These are phyloP conservation scores for Escarpia spicata DNA, from an alignment of 2,888 invertebrate genomes.

Conservation along the genomic window DNA sequence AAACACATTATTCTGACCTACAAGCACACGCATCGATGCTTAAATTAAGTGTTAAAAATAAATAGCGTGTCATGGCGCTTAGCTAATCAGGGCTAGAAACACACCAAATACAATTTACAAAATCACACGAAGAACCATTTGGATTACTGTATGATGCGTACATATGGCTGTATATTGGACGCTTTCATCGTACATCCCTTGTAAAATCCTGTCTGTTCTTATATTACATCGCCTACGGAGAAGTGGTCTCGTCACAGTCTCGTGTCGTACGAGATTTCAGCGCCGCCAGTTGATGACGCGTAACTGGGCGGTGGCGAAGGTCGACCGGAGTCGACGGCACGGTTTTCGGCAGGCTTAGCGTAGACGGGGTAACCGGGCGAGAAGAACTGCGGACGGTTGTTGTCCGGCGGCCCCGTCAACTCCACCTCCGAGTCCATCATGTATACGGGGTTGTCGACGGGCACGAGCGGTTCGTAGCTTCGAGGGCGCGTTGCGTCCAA, in stretches of 20 bases:
- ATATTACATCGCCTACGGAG: neutral
- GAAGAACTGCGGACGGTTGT: neutral
- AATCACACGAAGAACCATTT: neutral
- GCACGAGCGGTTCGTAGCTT: neutral
- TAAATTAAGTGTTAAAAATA: neutral
- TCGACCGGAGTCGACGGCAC: neutral
- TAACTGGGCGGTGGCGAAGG: neutral
- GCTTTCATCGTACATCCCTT: neutral
- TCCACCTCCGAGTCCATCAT: slow-evolving; percentile 11
- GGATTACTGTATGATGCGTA: neutral
- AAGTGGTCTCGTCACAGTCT: neutral
- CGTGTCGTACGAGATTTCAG: neutral
- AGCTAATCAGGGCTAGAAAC: neutral
- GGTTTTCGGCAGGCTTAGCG: neutral
- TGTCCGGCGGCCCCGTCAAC: neutral
- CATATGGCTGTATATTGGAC: neutral
- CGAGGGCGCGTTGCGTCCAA: neutral
- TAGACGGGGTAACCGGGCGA: neutral
- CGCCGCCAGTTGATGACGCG: neutral
- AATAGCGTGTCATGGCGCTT: neutral
- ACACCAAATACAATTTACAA: neutral
- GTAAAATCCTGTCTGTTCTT: neutral
- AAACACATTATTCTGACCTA: neutral
- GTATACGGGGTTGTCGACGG: slow-evolving; percentile 5
- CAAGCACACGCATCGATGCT: neutral